Base-by-base conservation (phyloP, 2,888 invertebrate species). In the Epsilonema sp. region DNA sequence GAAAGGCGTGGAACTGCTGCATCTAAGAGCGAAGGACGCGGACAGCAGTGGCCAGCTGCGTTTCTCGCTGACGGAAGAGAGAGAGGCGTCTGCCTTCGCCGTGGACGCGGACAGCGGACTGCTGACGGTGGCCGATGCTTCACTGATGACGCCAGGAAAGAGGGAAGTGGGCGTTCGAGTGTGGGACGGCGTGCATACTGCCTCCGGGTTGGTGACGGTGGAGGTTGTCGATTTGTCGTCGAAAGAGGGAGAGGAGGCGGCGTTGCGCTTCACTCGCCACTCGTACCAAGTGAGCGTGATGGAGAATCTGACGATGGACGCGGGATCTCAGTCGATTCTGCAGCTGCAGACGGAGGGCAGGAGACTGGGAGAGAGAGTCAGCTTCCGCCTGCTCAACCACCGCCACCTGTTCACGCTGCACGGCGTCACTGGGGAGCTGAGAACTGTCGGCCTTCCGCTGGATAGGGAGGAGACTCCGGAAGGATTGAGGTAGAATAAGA, bases 351-450 rank as follows among this genome's bases (percentile, higher is more conserved):
- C 90, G 36, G 19, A 39, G 13, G 51, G 52, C 8, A 47, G 47
- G 1, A 26, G 41, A 43, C 48, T 51, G 1, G 54, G 51, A 8
- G 53, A 54, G 21, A 41, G 47, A 8, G 46, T 58, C 5, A 36
- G n/a, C 16, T 60, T 52, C 48, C 46, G 49, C 49, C 59, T 51
- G 76, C 77, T 46, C 72, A 90, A 71, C 85, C 86, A 0, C 78
- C 78, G 51, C 1, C 76, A 78, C 46, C 77, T 80, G 68, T 92
- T 92, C 66, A 75, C 76, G 57, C 82, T 92, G 58, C 86, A 86
- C 1, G 65, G 71, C 20, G 89, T 87, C 20, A 89, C 87, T 20
- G 94, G 92, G 26, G 87, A 83, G 1, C 77, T 90, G 49, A 76
- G 79, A 59, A 83, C 83, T 3, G 79, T 80, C 2, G 89, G 87